phyloP scores from a whole-genome alignment of 2,797 vertebrate genomes.

The Neosalanx taihuensis region DNA sequence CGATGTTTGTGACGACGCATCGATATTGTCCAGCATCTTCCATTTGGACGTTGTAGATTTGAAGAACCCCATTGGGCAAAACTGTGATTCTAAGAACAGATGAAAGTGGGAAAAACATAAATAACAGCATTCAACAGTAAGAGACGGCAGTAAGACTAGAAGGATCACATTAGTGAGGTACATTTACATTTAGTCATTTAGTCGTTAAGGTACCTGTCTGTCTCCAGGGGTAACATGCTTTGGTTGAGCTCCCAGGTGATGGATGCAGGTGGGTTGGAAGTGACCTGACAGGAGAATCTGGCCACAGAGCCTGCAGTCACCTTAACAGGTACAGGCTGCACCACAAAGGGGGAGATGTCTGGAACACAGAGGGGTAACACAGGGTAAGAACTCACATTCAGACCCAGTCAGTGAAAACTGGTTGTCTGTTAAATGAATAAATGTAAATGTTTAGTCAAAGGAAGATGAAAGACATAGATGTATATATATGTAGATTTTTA shows the following conservation, averaged over 20 bases:
- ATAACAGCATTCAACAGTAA: neutral
- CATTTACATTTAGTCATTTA: too few species aligned
- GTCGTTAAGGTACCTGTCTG: slow-evolving; percentile 78
- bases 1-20: slow-evolving; percentile 84
- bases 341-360: slow-evolving; percentile 88
- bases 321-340: slow-evolving; percentile 80
- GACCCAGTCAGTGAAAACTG: neutral
- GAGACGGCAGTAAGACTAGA: neutral
- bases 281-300: slow-evolving; percentile 87
- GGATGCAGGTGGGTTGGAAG: slow-evolving; percentile 80
- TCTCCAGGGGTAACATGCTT: slow-evolving; percentile 77
- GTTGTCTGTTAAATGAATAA: neutral
- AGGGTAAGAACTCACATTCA: neutral
- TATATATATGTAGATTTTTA: too few species aligned
- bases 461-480: neutral
- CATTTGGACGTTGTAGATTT: slow-evolving; percentile 84
- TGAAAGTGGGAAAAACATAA: neutral
- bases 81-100: slow-evolving; percentile 80
- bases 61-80: slow-evolving; percentile 89
- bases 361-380: slow-evolving; percentile 19
- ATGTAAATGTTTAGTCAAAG: neutral
- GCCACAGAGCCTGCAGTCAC: slow-evolving; percentile 85
- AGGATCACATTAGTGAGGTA: neutral
- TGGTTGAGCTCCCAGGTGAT: slow-evolving; percentile 97
- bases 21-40: slow-evolving; percentile 87